Conservation (phyloP, 2,888 invertebrate genomes). For the Zele albiditarsus region DNA sequence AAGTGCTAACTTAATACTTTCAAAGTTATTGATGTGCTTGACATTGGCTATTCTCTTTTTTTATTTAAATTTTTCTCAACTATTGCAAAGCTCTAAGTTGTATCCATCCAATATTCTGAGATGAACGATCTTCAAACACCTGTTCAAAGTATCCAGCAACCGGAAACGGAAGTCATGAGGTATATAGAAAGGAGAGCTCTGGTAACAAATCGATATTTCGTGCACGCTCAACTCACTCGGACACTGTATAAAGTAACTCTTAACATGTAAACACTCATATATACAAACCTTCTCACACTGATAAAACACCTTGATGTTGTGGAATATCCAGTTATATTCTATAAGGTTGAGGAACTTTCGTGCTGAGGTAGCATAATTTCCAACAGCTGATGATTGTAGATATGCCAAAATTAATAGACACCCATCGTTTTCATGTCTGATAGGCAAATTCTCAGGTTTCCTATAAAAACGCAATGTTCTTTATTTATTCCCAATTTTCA, state of each 20-base stretch:
- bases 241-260: constrained; percentile 38
- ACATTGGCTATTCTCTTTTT: too few species aligned
- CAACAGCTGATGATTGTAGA: constrained; percentile 40
- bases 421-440: not conserved
- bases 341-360: constrained; percentile 24
- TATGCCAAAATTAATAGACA: constrained; percentile 29
- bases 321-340: not conserved
- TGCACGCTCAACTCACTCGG: constrained; percentile 53
- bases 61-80: too few species aligned
- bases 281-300: not conserved
- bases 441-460: not conserved
- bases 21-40: too few species aligned
- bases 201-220: constrained; percentile 56
- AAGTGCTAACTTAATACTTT: too few species aligned
- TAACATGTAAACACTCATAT: constrained; percentile 35
- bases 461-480: too few species aligned
- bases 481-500: too few species aligned
- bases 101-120: not conserved
- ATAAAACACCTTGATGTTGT: not conserved
- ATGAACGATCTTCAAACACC: constrained; percentile 31
- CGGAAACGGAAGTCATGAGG: constrained; percentile 31
- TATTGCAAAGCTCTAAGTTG: too few species aligned
- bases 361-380: constrained; percentile 18
- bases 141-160: constrained; percentile 34
- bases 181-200: constrained; percentile 33